A percentile compares a stretch with the other conserved stretches of the same genome.
phyloP scores from a whole-genome alignment of 2,797 vertebrate genomes.

The Tenualosa ilisha region DNA sequence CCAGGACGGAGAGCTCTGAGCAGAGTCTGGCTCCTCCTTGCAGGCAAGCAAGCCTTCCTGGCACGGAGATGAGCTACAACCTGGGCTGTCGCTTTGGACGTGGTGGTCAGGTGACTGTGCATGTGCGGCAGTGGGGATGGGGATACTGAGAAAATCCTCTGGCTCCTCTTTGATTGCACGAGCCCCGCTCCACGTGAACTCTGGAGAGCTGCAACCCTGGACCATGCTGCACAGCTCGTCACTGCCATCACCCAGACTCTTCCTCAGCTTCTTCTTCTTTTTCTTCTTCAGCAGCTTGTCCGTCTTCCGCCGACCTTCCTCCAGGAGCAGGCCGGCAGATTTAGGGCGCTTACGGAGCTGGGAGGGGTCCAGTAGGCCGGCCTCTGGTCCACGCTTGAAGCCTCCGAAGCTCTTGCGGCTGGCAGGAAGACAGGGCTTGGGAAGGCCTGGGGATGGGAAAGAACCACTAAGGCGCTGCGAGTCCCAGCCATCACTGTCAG shows the following conservation, averaged over 20 bases:
- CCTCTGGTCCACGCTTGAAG: constrained; percentile 65
- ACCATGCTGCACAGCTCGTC: constrained; percentile 57
- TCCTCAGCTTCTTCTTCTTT: constrained; percentile 86
- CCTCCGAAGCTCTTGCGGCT: constrained; percentile 73
- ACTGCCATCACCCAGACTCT: constrained; percentile 56
- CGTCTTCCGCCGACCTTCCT: constrained; percentile 81
- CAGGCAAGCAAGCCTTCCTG: constrained; percentile 64
- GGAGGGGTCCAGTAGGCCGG: constrained; percentile 57
- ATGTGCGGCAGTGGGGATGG: constrained; percentile 53
- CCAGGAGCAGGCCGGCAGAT: constrained; percentile 75
- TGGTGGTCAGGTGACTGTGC: not conserved
- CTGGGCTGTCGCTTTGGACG: constrained; percentile 1
- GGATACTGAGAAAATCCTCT: constrained; percentile 77
- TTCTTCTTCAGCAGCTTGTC: constrained; percentile 90
- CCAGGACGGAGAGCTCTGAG: constrained; percentile 64
- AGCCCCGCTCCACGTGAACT: constrained; percentile 46
- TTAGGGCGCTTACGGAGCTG: constrained; percentile 72
- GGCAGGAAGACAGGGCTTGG: constrained; percentile 65
- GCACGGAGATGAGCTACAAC: constrained; percentile 38
- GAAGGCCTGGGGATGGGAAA: constrained; percentile 60
- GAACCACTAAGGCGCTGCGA: constrained; percentile 70
- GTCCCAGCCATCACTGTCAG: constrained; percentile 94
- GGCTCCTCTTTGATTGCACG: constrained; percentile 83
- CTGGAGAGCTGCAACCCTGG: constrained; percentile 36
- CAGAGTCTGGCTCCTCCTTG: constrained; percentile 70